Conservation (phyloP, 2,888 invertebrate genomes). For the Tetanocera ferruginea region DNA sequence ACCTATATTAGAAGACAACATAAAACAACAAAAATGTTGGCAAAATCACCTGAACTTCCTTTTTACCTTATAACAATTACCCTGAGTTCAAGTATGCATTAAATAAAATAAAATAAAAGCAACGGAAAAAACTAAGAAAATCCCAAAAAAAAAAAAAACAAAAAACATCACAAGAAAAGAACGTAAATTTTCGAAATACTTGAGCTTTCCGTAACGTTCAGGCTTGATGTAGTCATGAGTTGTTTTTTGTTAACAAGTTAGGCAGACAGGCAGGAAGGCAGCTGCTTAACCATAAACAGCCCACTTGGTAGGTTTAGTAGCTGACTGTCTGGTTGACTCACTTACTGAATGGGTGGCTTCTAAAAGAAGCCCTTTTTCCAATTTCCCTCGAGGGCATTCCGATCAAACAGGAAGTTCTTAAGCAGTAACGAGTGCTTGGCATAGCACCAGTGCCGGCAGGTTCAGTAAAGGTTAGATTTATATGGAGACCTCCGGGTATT, state of each 20-base stretch:
- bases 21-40: neutral
- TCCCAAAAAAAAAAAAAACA: conserved; percentile 33
- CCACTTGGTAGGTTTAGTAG: neutral
- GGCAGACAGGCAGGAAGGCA: neutral
- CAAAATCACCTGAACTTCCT: conserved; percentile 62
- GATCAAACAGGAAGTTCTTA: conserved; percentile 70
- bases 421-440: conserved; percentile 52
- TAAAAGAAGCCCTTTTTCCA: conserved; percentile 58
- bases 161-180: conserved; percentile 40
- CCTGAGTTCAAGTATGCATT: conserved; percentile 19
- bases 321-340: neutral
- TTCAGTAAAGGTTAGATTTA: conserved; percentile 33
- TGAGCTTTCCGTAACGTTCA: conserved; percentile 52
- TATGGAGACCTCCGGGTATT: conserved; percentile 36
- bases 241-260: conserved; percentile 31
- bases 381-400: conserved; percentile 67
- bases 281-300: neutral
- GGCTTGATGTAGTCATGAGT: conserved; percentile 43
- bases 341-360: neutral
- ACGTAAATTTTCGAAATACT: conserved; percentile 47
- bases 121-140: conserved; percentile 7
- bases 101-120: conserved; percentile 37
- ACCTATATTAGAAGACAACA: neutral
- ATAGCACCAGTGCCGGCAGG: conserved; percentile 44
- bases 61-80: neutral